Evolutionary conservation across 2,113 vertebrate genomes (phyloP), one percentile per base, ranked within the genome.

Genomic region (Parus major): DNA sequence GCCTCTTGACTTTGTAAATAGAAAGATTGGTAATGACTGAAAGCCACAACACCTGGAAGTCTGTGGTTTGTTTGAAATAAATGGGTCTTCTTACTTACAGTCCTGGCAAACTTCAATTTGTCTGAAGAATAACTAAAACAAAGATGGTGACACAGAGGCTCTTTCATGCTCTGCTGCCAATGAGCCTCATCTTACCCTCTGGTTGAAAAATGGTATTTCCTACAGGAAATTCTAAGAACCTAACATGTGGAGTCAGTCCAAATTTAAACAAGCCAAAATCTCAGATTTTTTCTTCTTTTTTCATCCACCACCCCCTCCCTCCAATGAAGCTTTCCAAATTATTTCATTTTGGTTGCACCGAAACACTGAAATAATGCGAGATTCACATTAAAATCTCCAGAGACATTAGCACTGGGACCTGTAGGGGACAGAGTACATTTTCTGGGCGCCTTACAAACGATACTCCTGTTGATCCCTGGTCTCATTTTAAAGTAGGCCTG

Each of bases 211-310:
- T 72, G 59, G 57, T 56, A 91, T 93, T 97, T 93, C 86, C 95
- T 93, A 89, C 77, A 95, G 86, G 93, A 96, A 95, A 95, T 95
- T 97, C 95, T 94, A 95, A 75, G 49, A 94, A 91, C 21, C 66
- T 86, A 72, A 79, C 55, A 53, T 84, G 64, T 82, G 69, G 81
- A 87, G 50, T 61, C 15, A 64, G 29, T 96, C 82, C 90, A 97
- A 90, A 84, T 52, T 90, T 76, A 94, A 96, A 57, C 35, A 92
- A 83, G n/a, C 66, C 92, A 92, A 95, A 70, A 83, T 91, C 55
- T 86, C 60, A 71, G 56, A 59, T 2, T 28, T 70, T 82, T 28
- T 28, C 86, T 78, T n/a, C 11, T 72, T 66, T 19, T 5, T 27
- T 80, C 39, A 39, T 39, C 39, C 39, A 11, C 39, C 39, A 11